A percentile compares a stretch with the other conserved stretches of the same genome.
These are phyloP conservation scores for Acheta domesticus DNA, from an alignment of 2,888 invertebrate genomes.

Conservation along the genomic window DNA sequence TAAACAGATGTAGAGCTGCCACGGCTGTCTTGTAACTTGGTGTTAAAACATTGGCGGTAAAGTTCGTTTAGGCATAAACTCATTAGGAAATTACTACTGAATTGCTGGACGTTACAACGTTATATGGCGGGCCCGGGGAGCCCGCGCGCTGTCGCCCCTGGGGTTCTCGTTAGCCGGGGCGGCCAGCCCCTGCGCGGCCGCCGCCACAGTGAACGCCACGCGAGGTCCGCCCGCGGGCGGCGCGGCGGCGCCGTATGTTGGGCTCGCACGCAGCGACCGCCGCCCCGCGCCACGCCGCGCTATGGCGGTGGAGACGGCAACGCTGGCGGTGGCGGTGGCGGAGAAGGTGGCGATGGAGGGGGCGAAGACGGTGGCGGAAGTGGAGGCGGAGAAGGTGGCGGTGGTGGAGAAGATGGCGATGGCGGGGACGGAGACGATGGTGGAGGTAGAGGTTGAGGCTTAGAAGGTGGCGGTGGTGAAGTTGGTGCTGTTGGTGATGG, in stretches of 20 bases:
- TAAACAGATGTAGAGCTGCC: constrained; percentile 6
- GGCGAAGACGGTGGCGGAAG: too few relatives aligned
- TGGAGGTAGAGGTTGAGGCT: too few relatives aligned
- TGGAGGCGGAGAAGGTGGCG: too few relatives aligned
- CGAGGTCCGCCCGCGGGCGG: not conserved
- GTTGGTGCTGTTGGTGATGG: too few relatives aligned
- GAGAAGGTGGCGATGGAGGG: too few relatives aligned
- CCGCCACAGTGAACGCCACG: not conserved
- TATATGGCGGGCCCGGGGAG: not conserved
- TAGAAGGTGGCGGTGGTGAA: too few relatives aligned
- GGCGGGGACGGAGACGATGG: too few relatives aligned
- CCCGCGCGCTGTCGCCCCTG: not conserved
- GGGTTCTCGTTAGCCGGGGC: not conserved
- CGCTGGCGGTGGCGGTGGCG: not conserved
- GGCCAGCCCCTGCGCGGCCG: not conserved
- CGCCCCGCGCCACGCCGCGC: too few relatives aligned
- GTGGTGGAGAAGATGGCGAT: too few relatives aligned
- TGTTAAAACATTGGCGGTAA: constrained; percentile 18
- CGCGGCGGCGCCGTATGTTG: not conserved
- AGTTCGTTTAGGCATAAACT: constrained; percentile 18
- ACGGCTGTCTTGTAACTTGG: constrained; percentile 18
- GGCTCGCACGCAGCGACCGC: not conserved
- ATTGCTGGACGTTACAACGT: constrained; percentile 9
- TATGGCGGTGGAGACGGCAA: too few relatives aligned
- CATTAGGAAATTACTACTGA: constrained; percentile 10